Evolutionary conservation across 1,140 invertebrate species (phyloP).

Genomic region (Yoshiicerus persimilis): DNA sequence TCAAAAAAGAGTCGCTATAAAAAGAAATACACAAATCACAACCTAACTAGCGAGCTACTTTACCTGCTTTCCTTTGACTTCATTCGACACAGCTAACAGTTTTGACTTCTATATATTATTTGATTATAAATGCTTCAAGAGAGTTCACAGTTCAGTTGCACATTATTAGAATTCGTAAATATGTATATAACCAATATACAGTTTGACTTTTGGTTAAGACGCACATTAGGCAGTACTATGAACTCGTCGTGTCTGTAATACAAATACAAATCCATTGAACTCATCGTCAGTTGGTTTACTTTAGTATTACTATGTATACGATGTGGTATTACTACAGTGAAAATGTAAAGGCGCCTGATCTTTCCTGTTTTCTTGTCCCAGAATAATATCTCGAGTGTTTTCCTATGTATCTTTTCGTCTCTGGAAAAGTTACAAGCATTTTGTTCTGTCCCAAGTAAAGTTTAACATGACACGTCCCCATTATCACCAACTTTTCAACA

Average conservation of each 20-base stretch:
- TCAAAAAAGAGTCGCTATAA: background rate
- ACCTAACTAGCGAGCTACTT: background rate
- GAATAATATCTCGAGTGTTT: background rate
- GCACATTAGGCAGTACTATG: background rate
- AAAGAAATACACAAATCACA: conserved; percentile 2
- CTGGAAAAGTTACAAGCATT: background rate
- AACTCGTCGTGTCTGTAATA: background rate
- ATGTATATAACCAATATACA: too few relatives aligned
- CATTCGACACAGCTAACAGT: background rate
- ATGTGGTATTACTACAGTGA: background rate
- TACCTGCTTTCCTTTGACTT: background rate
- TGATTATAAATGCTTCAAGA: background rate
- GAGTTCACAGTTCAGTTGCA: too few relatives aligned
- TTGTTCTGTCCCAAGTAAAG: background rate
- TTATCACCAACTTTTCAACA: background rate
- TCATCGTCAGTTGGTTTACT: background rate
- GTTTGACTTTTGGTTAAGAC: too few relatives aligned
- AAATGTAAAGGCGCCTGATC: background rate
- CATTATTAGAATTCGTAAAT: too few relatives aligned
- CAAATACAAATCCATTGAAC: background rate
- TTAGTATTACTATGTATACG: background rate
- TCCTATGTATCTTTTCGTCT: background rate
- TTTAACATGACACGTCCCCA: background rate
- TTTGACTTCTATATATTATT: background rate
- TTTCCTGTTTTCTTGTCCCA: background rate